Base-by-base conservation (phyloP, 1,140 invertebrate species). In the Sycobia sp. region DNA sequence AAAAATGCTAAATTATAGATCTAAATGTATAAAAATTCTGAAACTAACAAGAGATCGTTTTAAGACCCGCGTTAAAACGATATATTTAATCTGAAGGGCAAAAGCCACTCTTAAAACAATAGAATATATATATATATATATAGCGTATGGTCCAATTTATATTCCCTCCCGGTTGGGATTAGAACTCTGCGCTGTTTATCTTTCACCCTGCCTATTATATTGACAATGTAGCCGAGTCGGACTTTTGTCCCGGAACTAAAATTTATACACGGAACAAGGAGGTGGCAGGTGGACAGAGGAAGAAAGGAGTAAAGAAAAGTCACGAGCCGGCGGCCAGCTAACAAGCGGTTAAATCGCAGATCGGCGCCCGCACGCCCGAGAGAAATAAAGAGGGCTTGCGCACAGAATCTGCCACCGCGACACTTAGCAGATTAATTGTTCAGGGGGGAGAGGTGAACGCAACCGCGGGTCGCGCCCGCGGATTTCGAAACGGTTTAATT, bases 341-440 rank as follows among this genome's bases (percentile, higher is more conserved):
- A 62, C 50, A 41, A 54, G 49, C 50, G 32, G 50, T 62, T 46
- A 62, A 62, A 62, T 62, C 49, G 58, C 49, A 44, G 29, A 36
- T 44, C 18, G 49, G 41, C 25, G 29, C 11, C n/a, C n/a, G n/a
- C n/a, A n/a, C n/a, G n/a, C n/a, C n/a, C 2, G 29, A 7, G 11
- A 27, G 51, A 53, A 34, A 60, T 51, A 60, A 50, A 60, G 36
- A 4, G 29, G 29, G 5, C 5, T 11, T 4, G 29, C 29, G 29
- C n/a, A n/a, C 29, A 11, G 29, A 11, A 32, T 4, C 5, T 4
- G 29, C n/a, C n/a, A n/a, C n/a, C 16, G 41, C 22, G n/a, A 18
- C 60, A 62, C 60, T 62, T 56, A 56, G 39, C 60, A 14, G 44
- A 62, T 55, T 62, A 62, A 62, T 62, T 54, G 50, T 54, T 32